Conservation (phyloP, 2,113 vertebrate species). For the Pseudorectes ferrugineus region DNA sequence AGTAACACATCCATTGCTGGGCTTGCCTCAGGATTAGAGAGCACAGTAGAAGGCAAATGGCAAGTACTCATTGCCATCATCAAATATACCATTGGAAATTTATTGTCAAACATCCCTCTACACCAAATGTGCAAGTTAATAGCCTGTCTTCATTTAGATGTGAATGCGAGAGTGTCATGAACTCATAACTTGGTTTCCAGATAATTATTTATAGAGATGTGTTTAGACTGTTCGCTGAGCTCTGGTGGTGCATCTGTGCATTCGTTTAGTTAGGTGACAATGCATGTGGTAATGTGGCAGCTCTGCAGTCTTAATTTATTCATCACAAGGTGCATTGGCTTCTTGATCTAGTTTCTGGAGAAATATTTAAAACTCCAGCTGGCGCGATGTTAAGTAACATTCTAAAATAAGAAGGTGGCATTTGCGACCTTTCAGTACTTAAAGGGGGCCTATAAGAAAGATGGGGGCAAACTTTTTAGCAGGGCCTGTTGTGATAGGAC, state of each 20-base stretch:
- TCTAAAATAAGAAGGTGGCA: background rate
- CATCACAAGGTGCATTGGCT: constrained; percentile 4
- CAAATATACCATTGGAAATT: background rate
- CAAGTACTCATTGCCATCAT: background rate
- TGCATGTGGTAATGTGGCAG: background rate
- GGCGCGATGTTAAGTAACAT: background rate
- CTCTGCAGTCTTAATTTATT: constrained; percentile 30
- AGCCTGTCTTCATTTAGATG: background rate
- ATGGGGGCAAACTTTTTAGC: background rate
- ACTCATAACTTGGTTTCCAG: background rate
- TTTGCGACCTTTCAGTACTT: background rate
- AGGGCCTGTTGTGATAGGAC: background rate
- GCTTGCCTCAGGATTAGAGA: background rate
- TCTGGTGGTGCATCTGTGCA: background rate
- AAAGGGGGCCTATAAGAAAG: background rate
- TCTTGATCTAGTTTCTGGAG: constrained; percentile 5
- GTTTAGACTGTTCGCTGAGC: background rate
- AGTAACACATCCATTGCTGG: background rate
- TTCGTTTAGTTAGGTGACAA: background rate
- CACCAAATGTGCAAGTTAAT: background rate
- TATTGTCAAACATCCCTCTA: background rate
- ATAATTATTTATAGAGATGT: background rate
- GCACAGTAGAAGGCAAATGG: background rate
- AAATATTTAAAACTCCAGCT: constrained; percentile 41
- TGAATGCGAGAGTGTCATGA: background rate